phyloP scores from a whole-genome alignment of 2,797 vertebrate genomes.

The Xyrichtys novacula region DNA sequence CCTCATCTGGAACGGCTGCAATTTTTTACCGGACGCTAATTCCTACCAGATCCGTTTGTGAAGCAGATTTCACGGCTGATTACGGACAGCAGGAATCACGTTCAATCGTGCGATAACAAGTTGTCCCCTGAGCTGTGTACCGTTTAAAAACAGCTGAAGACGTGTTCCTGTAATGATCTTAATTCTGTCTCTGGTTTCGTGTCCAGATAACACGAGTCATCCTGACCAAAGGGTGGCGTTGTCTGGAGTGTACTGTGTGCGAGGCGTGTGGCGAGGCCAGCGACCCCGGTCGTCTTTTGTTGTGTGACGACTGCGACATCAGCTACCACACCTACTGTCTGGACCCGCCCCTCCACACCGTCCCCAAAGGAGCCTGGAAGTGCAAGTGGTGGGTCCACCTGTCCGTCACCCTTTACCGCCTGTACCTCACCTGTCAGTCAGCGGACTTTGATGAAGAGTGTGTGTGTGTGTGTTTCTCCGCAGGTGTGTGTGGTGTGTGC shows the following conservation, averaged over 20 bases:
- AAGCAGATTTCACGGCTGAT: too few relatives aligned
- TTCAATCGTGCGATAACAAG: too few relatives aligned
- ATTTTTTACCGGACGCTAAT: too few relatives aligned
- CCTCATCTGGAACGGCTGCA: too few relatives aligned
- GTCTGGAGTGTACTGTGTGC: constrained; percentile 95
- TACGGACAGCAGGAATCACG: too few relatives aligned
- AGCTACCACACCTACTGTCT: constrained; percentile 97
- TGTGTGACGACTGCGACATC: constrained; percentile 97
- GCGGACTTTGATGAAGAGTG: not conserved
- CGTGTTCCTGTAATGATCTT: too few relatives aligned
- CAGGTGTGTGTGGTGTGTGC: constrained; percentile 97
- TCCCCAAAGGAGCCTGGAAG: constrained; percentile 96
- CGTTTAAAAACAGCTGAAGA: too few relatives aligned
- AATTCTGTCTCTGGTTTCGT: not conserved
- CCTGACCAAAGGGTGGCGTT: constrained; percentile 96
- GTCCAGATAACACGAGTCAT: constrained; percentile 92
- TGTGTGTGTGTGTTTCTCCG: not conserved
- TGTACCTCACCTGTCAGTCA: not conserved
- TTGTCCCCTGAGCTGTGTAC: too few relatives aligned
- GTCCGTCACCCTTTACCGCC: not conserved
- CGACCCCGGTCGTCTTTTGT: constrained; percentile 91
- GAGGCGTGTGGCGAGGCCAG: constrained; percentile 94
- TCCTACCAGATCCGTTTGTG: too few relatives aligned
- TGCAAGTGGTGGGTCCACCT: constrained; percentile 91
- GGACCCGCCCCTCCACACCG: constrained; percentile 92